Base-by-base conservation (phyloP, 64 coral and sea anemone species). In the Orbicella faveolata region DNA sequence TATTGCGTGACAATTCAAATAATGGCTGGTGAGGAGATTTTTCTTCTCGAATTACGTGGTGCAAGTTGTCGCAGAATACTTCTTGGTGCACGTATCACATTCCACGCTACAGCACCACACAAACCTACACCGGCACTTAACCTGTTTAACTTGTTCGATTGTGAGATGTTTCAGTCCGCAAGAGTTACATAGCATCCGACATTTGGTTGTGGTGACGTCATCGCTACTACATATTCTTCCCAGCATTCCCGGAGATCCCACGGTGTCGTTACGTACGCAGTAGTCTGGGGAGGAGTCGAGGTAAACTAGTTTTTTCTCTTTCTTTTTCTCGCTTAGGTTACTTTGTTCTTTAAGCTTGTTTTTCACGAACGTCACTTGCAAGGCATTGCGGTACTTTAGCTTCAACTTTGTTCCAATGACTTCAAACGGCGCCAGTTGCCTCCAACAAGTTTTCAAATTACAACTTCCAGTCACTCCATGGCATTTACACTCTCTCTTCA, bases 401-500 rank as follows among this genome's bases (percentile, higher is more conserved):
- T 91, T 96, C 17, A 96, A 86, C 75, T 93, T 88, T 48, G 65
- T 52, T 13, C 95, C 95, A 25, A 96, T 52, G 44, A 62, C 78
- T 7, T 52, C 36, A 57, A 96, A 93, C 5, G 91, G 52, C 30
- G 59, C 76, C 18, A 93, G 69, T 25, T 80, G 72, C 52, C 81
- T 52, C 91, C 88, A 88, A 34, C 95, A 96, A 36, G 88, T 78
- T 37, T 93, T 87, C 33, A 84, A 67, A n/a, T 48, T 54, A 51
- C 94, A 96, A 21, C 81, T 39, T 17, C 83, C 76, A 39, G 72
- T 85, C 52, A 96, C 37, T 1, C 91, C 91, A 41, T 96, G 88
- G 53, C 94, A 96, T 75, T 87, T 96, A 36, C 94, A 96, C 64
- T 73, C 76, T 88, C 34, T 88, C 48, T 61, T 93, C 2, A 87